A percentile compares a stretch with the other conserved stretches of the same genome.
phyloP scores from a whole-genome alignment of 2,888 invertebrate genomes.

The Xestoiulus laeticollis region DNA sequence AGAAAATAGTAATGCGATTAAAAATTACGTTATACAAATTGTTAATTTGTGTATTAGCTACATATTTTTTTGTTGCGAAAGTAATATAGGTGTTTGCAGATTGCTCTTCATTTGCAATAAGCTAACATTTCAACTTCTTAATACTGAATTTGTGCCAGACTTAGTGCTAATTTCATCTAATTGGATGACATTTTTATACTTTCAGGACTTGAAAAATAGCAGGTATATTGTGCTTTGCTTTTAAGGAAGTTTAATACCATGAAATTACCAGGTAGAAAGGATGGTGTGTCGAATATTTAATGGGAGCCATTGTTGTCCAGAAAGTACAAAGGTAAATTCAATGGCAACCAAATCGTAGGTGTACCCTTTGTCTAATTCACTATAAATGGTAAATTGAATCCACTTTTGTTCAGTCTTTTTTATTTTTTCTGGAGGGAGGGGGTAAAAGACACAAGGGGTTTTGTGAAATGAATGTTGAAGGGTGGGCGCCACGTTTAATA shows the following conservation, averaged over 20 bases:
- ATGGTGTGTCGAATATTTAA: conserved; percentile 23
- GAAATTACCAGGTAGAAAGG: neutral
- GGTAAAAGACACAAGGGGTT: neutral
- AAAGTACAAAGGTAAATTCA: neutral
- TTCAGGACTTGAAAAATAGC: neutral
- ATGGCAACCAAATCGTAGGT: neutral
- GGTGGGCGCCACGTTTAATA: neutral
- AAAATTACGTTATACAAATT: too few species aligned
- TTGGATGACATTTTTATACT: neutral
- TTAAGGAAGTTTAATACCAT: neutral
- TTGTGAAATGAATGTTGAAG: neutral
- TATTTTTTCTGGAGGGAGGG: neutral
- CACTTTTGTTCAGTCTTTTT: neutral
- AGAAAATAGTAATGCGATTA: too few species aligned
- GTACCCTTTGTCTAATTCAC: neutral
- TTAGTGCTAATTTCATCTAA: neutral
- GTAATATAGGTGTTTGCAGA: too few species aligned
- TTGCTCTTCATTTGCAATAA: too few species aligned
- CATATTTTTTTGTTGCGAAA: too few species aligned
- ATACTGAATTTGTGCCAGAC: too few species aligned
- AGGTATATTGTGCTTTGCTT: neutral
- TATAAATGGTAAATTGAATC: neutral
- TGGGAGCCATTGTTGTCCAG: neutral
- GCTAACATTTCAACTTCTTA: neutral
- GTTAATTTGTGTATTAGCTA: too few species aligned